Evolutionary conservation across 1,140 invertebrate species (phyloP).

Genomic region (Bombus balteatus): DNA sequence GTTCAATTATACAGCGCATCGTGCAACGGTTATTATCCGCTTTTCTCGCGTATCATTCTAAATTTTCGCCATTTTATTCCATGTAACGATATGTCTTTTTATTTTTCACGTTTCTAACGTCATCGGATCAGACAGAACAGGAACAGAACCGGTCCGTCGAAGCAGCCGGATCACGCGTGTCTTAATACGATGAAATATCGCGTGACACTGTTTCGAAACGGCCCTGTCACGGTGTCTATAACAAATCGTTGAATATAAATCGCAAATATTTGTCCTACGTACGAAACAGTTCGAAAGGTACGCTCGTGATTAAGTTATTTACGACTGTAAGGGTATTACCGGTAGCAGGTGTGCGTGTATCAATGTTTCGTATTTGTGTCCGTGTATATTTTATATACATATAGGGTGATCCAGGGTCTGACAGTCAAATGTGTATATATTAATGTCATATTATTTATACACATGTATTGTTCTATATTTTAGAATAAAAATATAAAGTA

Average conservation of each 20-base stretch:
- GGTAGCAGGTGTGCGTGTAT: neutral
- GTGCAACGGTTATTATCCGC: neutral
- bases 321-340: constrained; percentile 32
- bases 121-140: neutral
- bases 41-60: neutral
- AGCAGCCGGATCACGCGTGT: constrained; percentile 9
- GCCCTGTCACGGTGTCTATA: constrained; percentile 28
- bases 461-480: neutral
- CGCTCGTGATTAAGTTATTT: constrained; percentile 43
- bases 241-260: constrained; percentile 50
- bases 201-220: neutral
- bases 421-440: neutral
- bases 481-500: neutral
- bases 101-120: neutral
- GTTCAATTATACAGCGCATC: neutral
- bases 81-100: neutral
- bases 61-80: neutral
- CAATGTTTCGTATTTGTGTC: neutral
- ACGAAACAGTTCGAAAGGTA: constrained; percentile 3
- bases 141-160: neutral
- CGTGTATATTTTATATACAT: neutral
- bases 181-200: constrained; percentile 50
- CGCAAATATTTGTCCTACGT: constrained; percentile 27
- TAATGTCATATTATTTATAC: too few species aligned
- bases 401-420: neutral